Conservation (phyloP, 2,797 vertebrate genomes). For the Dipus sagitta region DNA sequence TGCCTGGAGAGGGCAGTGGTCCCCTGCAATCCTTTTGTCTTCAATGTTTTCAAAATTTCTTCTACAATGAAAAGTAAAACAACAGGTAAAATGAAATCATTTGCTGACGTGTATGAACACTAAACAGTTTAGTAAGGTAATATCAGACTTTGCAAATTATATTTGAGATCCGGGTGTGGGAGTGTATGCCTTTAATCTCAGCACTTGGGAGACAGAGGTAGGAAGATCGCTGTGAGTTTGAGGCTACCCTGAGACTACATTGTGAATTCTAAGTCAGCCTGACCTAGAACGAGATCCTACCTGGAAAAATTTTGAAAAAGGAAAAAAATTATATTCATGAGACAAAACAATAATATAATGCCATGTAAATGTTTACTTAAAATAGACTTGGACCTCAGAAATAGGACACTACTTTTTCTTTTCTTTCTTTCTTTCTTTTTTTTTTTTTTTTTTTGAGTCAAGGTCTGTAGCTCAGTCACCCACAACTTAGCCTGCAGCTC, state of each 20-base stretch:
- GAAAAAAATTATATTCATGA: neutral
- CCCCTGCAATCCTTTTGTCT: constrained; percentile 89
- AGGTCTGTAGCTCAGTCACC: too few species aligned
- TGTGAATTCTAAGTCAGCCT: too few species aligned
- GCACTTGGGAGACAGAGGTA: too few species aligned
- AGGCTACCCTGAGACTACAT: too few species aligned
- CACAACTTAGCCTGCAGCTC: too few species aligned
- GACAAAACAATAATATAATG: neutral
- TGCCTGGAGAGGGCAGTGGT: constrained; percentile 88
- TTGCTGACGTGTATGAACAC: neutral
- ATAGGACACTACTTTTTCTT: neutral
- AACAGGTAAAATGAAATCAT: neutral
- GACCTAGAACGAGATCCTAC: too few species aligned
- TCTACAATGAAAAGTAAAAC: constrained; percentile 87
- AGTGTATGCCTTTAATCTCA: too few species aligned
- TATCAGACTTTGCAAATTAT: neutral
- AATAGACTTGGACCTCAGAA: neutral
- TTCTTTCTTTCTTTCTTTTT: too few species aligned
- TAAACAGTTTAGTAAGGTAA: neutral
- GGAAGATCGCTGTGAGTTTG: too few species aligned
- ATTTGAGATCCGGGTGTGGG: too few species aligned
- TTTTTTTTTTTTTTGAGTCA: too few species aligned
- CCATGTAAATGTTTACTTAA: neutral
- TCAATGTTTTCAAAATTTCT: constrained; percentile 91
- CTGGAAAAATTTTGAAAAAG: too few species aligned